Conservation (phyloP, 2,113 vertebrate genomes). For the Irena cyanogastra region DNA sequence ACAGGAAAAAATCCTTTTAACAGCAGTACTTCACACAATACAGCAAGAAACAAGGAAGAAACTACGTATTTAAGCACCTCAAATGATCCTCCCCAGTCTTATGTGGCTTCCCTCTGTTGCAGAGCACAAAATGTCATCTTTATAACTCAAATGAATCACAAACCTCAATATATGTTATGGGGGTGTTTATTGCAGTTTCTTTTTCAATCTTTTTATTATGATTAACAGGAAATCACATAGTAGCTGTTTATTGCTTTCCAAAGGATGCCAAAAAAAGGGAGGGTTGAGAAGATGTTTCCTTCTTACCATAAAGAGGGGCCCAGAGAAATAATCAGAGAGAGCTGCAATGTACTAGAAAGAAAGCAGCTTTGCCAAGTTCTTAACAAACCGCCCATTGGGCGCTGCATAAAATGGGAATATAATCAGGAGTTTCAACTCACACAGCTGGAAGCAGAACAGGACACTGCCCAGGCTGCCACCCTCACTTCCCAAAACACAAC, state of each 20-base stretch:
- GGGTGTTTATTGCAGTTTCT: not conserved
- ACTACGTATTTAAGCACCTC: not conserved
- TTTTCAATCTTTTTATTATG: not conserved
- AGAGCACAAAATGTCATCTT: not conserved
- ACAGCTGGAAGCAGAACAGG: not conserved
- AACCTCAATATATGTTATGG: not conserved
- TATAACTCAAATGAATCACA: not conserved
- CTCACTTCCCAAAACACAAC: not conserved
- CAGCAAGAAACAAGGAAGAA: not conserved
- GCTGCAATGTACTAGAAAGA: not conserved
- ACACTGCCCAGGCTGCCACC: not conserved
- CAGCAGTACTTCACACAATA: not conserved
- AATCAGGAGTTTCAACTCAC: not conserved
- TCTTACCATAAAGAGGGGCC: not conserved
- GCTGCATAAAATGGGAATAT: not conserved
- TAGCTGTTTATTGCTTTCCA: not conserved
- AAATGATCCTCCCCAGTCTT: not conserved
- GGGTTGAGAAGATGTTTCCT: not conserved
- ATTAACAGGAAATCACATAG: not conserved
- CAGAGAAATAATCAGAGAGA: not conserved
- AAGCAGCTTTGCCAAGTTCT: not conserved
- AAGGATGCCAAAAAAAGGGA: not conserved
- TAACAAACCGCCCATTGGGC: not conserved
- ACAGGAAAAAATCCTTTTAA: not conserved
- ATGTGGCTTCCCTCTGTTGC: not conserved